Conservation (phyloP, 2,888 invertebrate species). For the Phaedon cochleariae region DNA sequence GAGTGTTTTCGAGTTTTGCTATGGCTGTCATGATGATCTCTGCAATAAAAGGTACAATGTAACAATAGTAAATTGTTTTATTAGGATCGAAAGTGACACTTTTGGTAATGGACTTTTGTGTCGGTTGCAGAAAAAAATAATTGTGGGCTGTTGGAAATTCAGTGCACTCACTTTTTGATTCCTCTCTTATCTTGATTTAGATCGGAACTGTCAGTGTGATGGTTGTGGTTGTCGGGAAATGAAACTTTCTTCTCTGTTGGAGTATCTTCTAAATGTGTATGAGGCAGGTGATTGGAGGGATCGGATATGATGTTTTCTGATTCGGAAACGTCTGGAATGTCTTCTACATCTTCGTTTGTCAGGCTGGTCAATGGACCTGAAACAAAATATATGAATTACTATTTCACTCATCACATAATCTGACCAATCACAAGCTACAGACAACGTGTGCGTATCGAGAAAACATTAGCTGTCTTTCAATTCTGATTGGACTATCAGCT, state of each 20-base stretch:
- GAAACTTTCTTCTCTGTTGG: neutral
- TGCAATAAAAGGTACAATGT: conserved; percentile 52
- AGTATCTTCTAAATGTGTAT: neutral
- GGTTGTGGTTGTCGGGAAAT: neutral
- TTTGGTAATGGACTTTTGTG: no score
- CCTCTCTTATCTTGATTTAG: neutral
- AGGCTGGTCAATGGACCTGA: neutral
- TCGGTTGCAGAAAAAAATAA: no score
- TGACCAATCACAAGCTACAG: neutral
- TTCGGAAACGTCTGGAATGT: neutral
- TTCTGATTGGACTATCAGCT: no score
- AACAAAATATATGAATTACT: neutral
- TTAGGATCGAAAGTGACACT: no score
- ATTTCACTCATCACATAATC: no score
- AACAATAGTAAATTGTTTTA: no score
- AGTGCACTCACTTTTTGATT: neutral
- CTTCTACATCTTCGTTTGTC: neutral
- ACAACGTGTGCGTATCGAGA: no score
- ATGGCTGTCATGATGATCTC: conserved; percentile 68
- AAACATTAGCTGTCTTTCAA: no score
- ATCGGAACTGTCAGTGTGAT: neutral
- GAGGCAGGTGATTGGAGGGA: neutral
- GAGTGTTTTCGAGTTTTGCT: conserved; percentile 77
- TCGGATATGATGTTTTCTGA: neutral
- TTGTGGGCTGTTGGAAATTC: neutral